Percentiles rank a stretch among this genome's conserved stretches.
Conservation (phyloP, 2,888 invertebrate species). For the Microchrysa polita region DNA sequence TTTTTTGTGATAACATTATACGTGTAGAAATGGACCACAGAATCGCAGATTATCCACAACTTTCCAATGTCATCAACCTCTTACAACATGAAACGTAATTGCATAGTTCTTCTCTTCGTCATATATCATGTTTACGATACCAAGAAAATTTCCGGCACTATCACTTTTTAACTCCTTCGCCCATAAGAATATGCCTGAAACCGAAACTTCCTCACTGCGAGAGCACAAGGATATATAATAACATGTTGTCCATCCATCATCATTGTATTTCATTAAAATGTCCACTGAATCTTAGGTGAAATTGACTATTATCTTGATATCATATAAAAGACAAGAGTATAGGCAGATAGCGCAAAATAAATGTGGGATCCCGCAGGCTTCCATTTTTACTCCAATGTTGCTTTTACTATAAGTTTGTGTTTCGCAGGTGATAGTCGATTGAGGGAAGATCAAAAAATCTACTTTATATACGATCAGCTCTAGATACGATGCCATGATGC, state of each 20-base stretch:
- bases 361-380: slow-evolving; percentile 33
- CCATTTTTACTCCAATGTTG: slow-evolving; percentile 31
- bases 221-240: slow-evolving; percentile 46
- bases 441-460: too few species aligned
- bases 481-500: slow-evolving; percentile 20
- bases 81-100: too few species aligned
- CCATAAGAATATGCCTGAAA: too few species aligned
- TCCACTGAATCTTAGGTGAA: slow-evolving; percentile 29
- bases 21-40: too few species aligned
- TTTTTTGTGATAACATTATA: too few species aligned
- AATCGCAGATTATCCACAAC: too few species aligned
- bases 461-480: background rate
- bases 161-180: too few species aligned
- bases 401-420: background rate
- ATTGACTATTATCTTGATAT: slow-evolving; percentile 20
- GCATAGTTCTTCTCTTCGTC: too few species aligned
- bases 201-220: too few species aligned
- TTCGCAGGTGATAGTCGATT: background rate
- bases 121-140: too few species aligned
- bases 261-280: slow-evolving; percentile 48
- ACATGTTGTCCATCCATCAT: slow-evolving; percentile 49
- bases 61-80: too few species aligned
- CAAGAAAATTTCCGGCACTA: too few species aligned
- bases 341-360: background rate
- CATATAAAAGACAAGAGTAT: background rate